These are phyloP conservation scores for Nematopogon swammerdamellus DNA, from an alignment of 2,888 invertebrate genomes.

Conservation along the genomic window DNA sequence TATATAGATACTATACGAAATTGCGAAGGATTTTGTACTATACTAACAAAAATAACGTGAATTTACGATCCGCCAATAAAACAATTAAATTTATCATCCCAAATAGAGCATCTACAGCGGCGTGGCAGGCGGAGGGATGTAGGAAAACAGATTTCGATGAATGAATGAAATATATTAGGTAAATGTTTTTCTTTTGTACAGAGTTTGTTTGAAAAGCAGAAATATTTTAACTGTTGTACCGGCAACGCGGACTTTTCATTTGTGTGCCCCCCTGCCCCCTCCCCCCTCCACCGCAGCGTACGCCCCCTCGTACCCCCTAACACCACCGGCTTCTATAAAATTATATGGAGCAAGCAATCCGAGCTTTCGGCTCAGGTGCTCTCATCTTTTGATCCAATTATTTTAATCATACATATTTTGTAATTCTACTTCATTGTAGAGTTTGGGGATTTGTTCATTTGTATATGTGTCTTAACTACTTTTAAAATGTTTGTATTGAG, in stretches of 20 bases:
- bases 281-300: background rate
- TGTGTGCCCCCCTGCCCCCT: slow-evolving; percentile 15
- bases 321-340: slow-evolving; percentile 26
- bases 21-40: no score
- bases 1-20: no score
- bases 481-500: no score
- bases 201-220: slow-evolving; percentile 18
- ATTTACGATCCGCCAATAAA: no score
- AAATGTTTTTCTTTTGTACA: slow-evolving; percentile 29
- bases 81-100: no score
- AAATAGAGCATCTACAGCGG: background rate
- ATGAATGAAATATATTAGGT: slow-evolving; percentile 30
- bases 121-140: background rate
- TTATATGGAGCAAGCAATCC: slow-evolving; percentile 36
- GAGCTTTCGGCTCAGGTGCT: slow-evolving; percentile 16
- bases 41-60: no score
- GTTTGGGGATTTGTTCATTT: no score
- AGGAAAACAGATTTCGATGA: slow-evolving; percentile 7
- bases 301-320: slow-evolving; percentile 5
- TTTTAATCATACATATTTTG: no score
- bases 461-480: no score
- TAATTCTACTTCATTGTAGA: no score
- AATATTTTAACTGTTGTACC: slow-evolving; percentile 23
- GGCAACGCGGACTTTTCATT: slow-evolving; percentile 32
- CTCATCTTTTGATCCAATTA: slow-evolving; percentile 17